These are phyloP conservation scores for Leucoma salicis DNA, from an alignment of 2,888 invertebrate species.

Conservation along the genomic window DNA sequence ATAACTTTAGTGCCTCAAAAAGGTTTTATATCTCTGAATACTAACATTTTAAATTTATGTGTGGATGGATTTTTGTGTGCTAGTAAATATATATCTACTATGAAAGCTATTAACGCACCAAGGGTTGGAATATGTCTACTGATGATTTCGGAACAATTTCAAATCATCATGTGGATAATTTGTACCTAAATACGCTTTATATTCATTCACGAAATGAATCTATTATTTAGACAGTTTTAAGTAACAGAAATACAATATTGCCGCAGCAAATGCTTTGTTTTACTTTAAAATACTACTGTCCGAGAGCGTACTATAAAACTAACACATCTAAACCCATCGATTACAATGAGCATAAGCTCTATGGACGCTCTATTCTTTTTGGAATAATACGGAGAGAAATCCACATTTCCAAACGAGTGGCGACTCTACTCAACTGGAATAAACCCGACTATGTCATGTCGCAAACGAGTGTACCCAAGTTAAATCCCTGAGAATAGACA, in stretches of 20 bases:
- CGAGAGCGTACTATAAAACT: constrained; percentile 33
- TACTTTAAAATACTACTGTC: constrained; percentile 25
- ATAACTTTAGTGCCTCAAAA: constrained; percentile 12
- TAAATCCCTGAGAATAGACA: constrained; percentile 16
- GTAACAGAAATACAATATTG: constrained; percentile 10
- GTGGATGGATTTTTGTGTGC: too few relatives aligned
- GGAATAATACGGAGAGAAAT: constrained; percentile 27
- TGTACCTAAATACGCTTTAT: too few relatives aligned
- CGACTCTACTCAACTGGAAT: constrained; percentile 21
- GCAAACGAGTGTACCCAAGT: constrained; percentile 18
- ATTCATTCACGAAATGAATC: too few relatives aligned
- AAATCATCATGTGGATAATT: too few relatives aligned
- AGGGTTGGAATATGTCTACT: too few relatives aligned
- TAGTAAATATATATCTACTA: too few relatives aligned
- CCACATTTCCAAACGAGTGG: constrained; percentile 21
- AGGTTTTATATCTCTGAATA: constrained; percentile 19
- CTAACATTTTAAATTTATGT: constrained; percentile 15
- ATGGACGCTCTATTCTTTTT: constrained; percentile 29
- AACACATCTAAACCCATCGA: constrained; percentile 31
- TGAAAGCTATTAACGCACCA: too few relatives aligned
- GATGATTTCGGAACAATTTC: too few relatives aligned
- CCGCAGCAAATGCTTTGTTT: too few relatives aligned
- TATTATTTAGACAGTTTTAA: too few relatives aligned
- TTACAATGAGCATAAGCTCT: constrained; percentile 33
- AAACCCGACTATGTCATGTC: constrained; percentile 19